Base-by-base conservation (phyloP, 2,888 invertebrate genomes). In the Notocelia uddmanniana region DNA sequence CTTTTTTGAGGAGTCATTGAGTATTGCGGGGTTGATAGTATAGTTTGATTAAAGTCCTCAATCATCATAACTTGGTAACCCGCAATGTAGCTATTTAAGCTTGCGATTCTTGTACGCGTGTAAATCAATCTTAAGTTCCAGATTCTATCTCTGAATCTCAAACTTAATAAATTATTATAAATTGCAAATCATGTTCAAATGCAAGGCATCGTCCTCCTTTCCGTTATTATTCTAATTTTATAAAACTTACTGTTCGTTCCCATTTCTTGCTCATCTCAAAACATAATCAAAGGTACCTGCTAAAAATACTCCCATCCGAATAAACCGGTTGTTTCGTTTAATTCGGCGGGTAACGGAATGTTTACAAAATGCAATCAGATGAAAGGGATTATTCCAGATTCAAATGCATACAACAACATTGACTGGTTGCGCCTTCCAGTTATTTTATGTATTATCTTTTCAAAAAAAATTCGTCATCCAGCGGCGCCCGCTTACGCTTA, bases 221-320 rank as follows among this genome's bases (percentile, higher is more conserved):
- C 48, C 45, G 41, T 54, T 60, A 69, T 62, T 41, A 54, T 62
- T 52, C 54, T 41, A 54, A 69, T 60, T 60, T 58, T 26, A 45
- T 23, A 19, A 52, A 69, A 54, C 13, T 19, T 59, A 50, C 23
- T 60, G 60, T 50, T 18, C 57, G 18, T 69, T 23, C 41, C 59
- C 63, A 50, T 63, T 63, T 62, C 31, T 45, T 21, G 21, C 57
- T 18, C 57, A 58, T 48, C 48, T 69, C 64, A 23, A 64, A 21
- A 48, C 45, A 48, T 50, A 58, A 69, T 59, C 64, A 52, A 66
- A 70, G 55, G 57, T 37, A 63, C 58, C 70, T 66, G 64, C 70
- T 70, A 70, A 70, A 70, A 70, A 70, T 66, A 70, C 70, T 59
- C 52, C 21, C 23, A 54, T 52, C 64, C 58, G 66, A 70, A 64